Evolutionary conservation across 2,888 invertebrate species (phyloP).

Genomic region (Amblyjoppa proteus): DNA sequence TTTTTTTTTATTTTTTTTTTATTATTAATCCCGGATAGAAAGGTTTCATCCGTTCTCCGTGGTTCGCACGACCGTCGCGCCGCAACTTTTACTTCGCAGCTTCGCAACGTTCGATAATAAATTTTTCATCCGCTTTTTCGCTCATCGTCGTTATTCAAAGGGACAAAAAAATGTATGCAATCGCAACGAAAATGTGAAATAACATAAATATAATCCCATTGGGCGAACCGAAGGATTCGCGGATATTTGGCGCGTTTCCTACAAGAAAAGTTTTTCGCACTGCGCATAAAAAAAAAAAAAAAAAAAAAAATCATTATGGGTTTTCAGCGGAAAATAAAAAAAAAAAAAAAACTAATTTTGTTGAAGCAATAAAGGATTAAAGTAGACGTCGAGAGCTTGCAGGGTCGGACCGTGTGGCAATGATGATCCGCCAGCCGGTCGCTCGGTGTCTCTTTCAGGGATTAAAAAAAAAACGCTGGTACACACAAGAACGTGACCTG

Average conservation of each 20-base stretch:
- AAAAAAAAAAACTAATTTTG: too few species aligned
- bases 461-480: not conserved
- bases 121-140: constrained; percentile 26
- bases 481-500: not conserved
- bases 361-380: too few species aligned
- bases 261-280: too few species aligned
- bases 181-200: not conserved
- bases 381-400: not conserved
- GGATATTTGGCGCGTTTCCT: not conserved
- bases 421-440: too few species aligned
- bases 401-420: not conserved
- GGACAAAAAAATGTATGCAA: not conserved
- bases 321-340: not conserved
- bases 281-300: too few species aligned
- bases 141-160: not conserved
- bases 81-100: constrained; percentile 43
- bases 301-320: not conserved
- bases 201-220: not conserved
- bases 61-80: not conserved
- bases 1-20: constrained; percentile 13
- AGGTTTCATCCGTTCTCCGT: constrained; percentile 18
- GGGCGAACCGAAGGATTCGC: not conserved
- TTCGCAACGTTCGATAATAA: constrained; percentile 35
- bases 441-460: too few species aligned
- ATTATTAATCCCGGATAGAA: constrained; percentile 29